Evolutionary conservation across 1,140 invertebrate genomes (phyloP).

Genomic region (Nymphalis io): DNA sequence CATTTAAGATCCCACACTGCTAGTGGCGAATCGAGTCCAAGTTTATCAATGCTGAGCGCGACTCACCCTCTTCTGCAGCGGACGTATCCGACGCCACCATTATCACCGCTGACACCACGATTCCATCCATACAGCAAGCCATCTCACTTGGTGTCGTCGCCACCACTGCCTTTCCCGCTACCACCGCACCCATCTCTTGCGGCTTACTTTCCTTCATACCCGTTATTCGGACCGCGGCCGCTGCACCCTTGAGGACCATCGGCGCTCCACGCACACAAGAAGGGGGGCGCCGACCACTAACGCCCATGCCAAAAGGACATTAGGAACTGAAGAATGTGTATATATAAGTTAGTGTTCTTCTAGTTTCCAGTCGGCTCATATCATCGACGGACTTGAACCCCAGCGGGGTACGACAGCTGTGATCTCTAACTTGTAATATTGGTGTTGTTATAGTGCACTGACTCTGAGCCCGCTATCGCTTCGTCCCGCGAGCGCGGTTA

Average conservation of each 20-base stretch:
- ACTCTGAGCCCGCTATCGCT: slow-evolving; percentile 56
- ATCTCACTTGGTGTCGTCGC: slow-evolving; percentile 82
- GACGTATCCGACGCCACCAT: slow-evolving; percentile 92
- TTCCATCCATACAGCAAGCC: slow-evolving; percentile 94
- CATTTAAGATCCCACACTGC: slow-evolving; percentile 94
- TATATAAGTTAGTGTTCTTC: slow-evolving; percentile 70
- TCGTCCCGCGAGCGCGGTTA: slow-evolving; percentile 53
- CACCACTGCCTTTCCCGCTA: slow-evolving; percentile 83
- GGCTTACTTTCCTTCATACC: slow-evolving; percentile 92
- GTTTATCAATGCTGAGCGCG: slow-evolving; percentile 77
- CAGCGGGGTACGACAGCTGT: slow-evolving; percentile 73
- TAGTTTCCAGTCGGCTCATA: slow-evolving; percentile 75
- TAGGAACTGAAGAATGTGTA: slow-evolving; percentile 70
- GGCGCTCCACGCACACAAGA: slow-evolving; percentile 79
- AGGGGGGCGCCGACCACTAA: slow-evolving; percentile 80
- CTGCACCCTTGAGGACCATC: slow-evolving; percentile 82
- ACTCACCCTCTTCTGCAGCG: slow-evolving; percentile 86
- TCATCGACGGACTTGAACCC: slow-evolving; percentile 70
- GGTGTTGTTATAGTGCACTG: slow-evolving; percentile 72
- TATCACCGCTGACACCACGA: slow-evolving; percentile 88
- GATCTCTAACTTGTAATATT: slow-evolving; percentile 78
- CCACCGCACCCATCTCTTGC: slow-evolving; percentile 85
- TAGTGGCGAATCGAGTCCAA: slow-evolving; percentile 72
- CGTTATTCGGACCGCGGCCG: slow-evolving; percentile 90
- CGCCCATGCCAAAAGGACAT: slow-evolving; percentile 75